A percentile compares a stretch with the other conserved stretches of the same genome.
These are phyloP conservation scores for Peucedramus taeniatus DNA, from an alignment of 2,113 vertebrate species.

Conservation along the genomic window DNA sequence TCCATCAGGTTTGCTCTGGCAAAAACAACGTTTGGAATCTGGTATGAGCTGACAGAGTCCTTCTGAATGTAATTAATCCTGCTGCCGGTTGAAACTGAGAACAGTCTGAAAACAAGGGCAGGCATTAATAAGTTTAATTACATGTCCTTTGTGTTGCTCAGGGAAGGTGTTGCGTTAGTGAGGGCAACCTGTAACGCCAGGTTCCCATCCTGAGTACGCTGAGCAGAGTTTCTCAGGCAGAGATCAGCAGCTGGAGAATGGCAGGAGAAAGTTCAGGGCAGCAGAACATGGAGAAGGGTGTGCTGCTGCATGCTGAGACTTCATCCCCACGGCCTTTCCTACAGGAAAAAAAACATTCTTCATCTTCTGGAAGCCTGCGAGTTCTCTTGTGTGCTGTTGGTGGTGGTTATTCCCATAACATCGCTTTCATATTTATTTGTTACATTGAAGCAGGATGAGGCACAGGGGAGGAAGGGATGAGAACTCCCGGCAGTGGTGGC, in stretches of 20 bases:
- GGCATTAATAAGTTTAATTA: constrained; percentile 51
- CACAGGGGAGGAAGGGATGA: neutral
- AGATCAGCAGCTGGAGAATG: neutral
- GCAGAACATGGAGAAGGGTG: neutral
- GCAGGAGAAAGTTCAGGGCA: neutral
- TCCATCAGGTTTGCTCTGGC: neutral
- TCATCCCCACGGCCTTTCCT: neutral
- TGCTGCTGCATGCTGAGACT: neutral
- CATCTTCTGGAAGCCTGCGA: neutral
- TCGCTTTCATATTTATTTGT: neutral
- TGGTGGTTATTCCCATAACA: neutral
- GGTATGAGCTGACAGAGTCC: neutral
- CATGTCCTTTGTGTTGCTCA: neutral
- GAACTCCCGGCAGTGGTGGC: neutral
- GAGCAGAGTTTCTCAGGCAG: neutral
- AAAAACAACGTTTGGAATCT: neutral
- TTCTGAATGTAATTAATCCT: constrained; percentile 19
- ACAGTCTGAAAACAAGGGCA: constrained; percentile 26
- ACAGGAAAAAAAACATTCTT: neutral
- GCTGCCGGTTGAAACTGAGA: neutral
- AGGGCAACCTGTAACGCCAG: neutral
- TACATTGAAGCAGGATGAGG: neutral
- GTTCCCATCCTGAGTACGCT: neutral
- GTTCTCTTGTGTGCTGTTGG: neutral
- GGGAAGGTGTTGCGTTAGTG: neutral